Percentiles rank a stretch among this genome's conserved stretches.
Conservation (phyloP, 2,113 vertebrate genomes). For the Tragelaphus strepsiceros region DNA sequence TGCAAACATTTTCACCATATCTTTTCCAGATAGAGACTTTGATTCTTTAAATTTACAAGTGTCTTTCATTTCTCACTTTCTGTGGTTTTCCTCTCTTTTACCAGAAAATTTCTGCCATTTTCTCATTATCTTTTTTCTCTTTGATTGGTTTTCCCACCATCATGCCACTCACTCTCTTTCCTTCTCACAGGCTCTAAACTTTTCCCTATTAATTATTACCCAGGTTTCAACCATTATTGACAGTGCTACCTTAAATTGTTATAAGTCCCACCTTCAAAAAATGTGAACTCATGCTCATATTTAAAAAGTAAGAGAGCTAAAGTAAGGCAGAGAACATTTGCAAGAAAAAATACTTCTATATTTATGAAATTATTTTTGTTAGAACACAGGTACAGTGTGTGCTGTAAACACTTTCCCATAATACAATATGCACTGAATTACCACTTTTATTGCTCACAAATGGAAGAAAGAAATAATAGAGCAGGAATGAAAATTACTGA, state of each 20-base stretch:
- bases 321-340: constrained; percentile 52
- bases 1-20: neutral
- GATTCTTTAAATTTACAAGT: neutral
- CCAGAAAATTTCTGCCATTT: neutral
- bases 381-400: constrained; percentile 73
- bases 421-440: constrained; percentile 78
- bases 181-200: rapidly evolving
- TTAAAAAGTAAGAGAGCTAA: constrained; percentile 51
- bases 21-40: neutral
- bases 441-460: constrained; percentile 77
- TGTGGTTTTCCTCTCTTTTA: neutral
- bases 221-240: neutral
- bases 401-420: constrained; percentile 75
- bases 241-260: neutral
- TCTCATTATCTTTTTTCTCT: neutral
- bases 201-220: neutral
- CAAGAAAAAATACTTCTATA: constrained; percentile 57
- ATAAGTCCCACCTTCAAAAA: constrained; percentile 13
- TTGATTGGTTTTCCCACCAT: neutral
- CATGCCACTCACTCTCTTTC: neutral
- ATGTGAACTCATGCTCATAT: constrained; percentile 24
- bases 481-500: constrained; percentile 80
- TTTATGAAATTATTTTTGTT: constrained; percentile 76
- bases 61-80: neutral
- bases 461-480: constrained; percentile 78